Base-by-base conservation (phyloP, 2,113 vertebrate species). In the Epinephelus lanceolatus region DNA sequence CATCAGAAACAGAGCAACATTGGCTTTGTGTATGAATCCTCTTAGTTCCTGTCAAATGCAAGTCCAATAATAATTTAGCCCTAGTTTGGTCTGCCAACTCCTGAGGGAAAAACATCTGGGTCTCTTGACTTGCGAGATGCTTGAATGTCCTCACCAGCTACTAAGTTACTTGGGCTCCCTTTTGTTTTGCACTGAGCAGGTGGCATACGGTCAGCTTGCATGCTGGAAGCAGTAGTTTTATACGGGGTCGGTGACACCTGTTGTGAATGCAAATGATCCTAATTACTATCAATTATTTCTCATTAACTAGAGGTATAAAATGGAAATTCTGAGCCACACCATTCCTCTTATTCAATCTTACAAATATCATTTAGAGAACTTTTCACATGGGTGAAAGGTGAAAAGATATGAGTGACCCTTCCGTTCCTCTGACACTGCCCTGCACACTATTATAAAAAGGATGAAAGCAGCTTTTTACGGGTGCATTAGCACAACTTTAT, bases 401-500 rank as follows among this genome's bases (percentile, higher is more conserved):
- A 67, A 56, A 70, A 71, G 40, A 80, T 37, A 25, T 30, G 30
- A 76, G 75, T 5, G 12, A 51, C 63, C 21, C 6, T 45, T 53
- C 79, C 5, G 55, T 74, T 75, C 19, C 21, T 60, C 19, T 25
- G 18, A n/a, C 17, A 10, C 59, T 19, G 63, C 42, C 33, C 55
- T 27, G 37, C 45, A 18, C 67, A 10, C 61, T 61, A 0, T 66
- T 71, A 76, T 76, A 62, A 71, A 71, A 74, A 57, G 59, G 53
- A 62, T 8, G 47, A 62, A 45, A 37, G 25, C 63, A 33, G 72
- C 21, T 33, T 70, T 79, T 85, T 70, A 84, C 4, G 15, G 77
- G 60, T 52, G 76, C 87, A 83, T 85, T 83, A 82, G 69, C 53
- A 12, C 60, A 60, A 51, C 45, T 89, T 84, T 85, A 91, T 60